Conservation (phyloP, 2,113 vertebrate species). For the Potamarius usumacintae region DNA sequence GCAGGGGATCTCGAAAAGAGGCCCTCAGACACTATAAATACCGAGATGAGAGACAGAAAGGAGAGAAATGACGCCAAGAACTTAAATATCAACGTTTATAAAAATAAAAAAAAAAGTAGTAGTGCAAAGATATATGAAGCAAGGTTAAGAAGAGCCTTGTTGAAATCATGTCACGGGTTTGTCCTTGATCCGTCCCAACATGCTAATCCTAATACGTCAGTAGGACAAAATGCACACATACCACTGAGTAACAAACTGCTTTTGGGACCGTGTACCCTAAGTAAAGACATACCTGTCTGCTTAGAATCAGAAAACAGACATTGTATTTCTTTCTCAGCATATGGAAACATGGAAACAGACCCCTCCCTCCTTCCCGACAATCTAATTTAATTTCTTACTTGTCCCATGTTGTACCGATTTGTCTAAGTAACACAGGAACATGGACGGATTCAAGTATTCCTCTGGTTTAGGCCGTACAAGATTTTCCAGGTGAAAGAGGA, state of each 20-base stretch:
- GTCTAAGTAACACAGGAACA: constrained; percentile 5
- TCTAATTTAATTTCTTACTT: neutral
- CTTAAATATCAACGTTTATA: neutral
- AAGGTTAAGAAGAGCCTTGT: neutral
- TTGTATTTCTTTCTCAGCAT: neutral
- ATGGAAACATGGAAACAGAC: constrained; percentile 8
- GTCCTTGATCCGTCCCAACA: neutral
- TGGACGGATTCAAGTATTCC: neutral
- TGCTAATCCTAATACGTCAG: neutral
- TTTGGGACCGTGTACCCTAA: neutral
- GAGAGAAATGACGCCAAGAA: neutral
- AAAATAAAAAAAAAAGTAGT: neutral
- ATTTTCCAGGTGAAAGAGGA: neutral
- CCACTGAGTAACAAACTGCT: neutral
- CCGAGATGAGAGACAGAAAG: neutral
- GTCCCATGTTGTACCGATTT: constrained; percentile 9
- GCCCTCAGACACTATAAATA: neutral
- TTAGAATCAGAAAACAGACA: neutral
- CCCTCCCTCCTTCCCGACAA: too few relatives aligned
- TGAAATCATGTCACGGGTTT: neutral
- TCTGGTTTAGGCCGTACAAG: neutral
- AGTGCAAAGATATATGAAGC: neutral
- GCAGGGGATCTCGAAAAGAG: constrained; percentile 21
- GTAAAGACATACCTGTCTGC: constrained; percentile 1
- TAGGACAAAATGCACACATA: neutral